Conservation (phyloP, 2,888 invertebrate species). For the Eupithecia abbreviata region DNA sequence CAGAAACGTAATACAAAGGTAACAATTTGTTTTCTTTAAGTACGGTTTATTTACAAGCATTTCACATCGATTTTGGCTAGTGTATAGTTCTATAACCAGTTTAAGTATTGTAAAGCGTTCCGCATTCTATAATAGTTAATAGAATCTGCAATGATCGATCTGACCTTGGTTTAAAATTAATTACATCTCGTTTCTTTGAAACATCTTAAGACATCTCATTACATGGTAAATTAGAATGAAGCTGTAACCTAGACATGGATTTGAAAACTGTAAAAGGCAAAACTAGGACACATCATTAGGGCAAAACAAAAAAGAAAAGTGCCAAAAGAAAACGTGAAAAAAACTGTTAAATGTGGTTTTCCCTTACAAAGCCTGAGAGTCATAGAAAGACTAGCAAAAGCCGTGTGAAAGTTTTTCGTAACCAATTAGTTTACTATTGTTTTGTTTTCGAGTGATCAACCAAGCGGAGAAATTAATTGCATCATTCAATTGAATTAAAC, state of each 20-base stretch:
- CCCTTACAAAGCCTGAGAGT: background rate
- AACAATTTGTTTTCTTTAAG: no score
- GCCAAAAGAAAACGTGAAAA: background rate
- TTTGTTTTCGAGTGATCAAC: constrained; percentile 67
- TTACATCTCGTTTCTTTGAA: constrained; percentile 53
- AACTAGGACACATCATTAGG: background rate
- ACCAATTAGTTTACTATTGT: constrained; percentile 62
- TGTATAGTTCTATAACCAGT: constrained; percentile 1
- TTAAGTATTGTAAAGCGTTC: constrained; percentile 29
- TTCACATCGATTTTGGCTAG: no score
- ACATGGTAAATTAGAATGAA: constrained; percentile 44
- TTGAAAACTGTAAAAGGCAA: constrained; percentile 24
- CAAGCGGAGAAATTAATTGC: constrained; percentile 64
- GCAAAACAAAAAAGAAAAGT: background rate
- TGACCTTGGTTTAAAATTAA: constrained; percentile 53
- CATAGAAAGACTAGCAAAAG: constrained; percentile 10
- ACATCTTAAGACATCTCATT: constrained; percentile 52
- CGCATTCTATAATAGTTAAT: constrained; percentile 35
- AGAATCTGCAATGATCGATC: constrained; percentile 43
- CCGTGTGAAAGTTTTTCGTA: constrained; percentile 56
- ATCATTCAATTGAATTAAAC: constrained; percentile 53
- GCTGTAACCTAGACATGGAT: constrained; percentile 38
- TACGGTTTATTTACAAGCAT: no score
- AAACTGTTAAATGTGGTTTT: background rate
- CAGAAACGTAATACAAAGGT: no score